A percentile compares a stretch with the other conserved stretches of the same genome.
phyloP scores from a whole-genome alignment of 2,113 vertebrate species.

The Anolis sagrei region DNA sequence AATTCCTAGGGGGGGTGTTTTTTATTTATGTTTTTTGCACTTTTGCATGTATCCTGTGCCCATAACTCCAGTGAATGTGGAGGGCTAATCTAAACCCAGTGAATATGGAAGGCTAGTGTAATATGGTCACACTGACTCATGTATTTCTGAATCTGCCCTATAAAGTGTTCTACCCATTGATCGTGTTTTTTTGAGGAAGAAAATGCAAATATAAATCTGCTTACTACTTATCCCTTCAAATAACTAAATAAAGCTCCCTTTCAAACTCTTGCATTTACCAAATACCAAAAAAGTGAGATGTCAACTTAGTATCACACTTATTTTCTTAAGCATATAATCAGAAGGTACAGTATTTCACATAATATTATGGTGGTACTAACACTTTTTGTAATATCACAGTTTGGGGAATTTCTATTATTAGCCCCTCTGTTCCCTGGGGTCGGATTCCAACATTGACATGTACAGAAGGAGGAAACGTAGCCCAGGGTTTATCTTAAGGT shows the following conservation, averaged over 20 bases:
- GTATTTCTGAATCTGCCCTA: background rate
- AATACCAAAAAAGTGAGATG: slow-evolving; percentile 14
- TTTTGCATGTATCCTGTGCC: too few relatives aligned
- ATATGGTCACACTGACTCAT: background rate
- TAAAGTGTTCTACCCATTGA: background rate
- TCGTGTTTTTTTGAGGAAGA: background rate
- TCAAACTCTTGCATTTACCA: slow-evolving; percentile 1
- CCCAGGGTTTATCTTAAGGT: background rate
- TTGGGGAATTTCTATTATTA: background rate
- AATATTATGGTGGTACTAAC: background rate
- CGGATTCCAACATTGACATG: background rate
- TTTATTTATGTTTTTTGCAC: too few relatives aligned
- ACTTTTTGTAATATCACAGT: slow-evolving; percentile 5
- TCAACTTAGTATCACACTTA: slow-evolving; percentile 29
- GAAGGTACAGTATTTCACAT: slow-evolving; percentile 22
- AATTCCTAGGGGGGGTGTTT: too few relatives aligned
- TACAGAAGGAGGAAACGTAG: background rate
- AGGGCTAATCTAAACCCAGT: too few relatives aligned
- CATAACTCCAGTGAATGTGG: too few relatives aligned
- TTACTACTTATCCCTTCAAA: background rate
- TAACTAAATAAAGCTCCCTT: background rate
- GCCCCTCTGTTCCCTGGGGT: background rate
- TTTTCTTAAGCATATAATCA: slow-evolving; percentile 18
- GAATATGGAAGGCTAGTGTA: too few relatives aligned
- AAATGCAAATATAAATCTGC: background rate